These are phyloP conservation scores for Chlorodrepanis virens DNA, from an alignment of 2,113 vertebrate genomes.

Conservation along the genomic window DNA sequence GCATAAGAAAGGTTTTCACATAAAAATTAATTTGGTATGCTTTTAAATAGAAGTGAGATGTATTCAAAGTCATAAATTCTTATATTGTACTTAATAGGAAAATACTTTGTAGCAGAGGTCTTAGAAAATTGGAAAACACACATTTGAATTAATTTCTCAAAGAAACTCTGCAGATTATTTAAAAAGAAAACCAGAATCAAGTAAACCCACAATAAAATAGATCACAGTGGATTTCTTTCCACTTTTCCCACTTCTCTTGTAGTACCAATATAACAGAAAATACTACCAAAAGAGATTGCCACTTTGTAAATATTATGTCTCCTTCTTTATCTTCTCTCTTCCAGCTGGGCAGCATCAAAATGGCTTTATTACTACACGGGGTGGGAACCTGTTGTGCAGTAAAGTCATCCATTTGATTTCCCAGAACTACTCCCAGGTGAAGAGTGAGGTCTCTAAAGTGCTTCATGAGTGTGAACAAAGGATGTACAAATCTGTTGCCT, in stretches of 20 bases:
- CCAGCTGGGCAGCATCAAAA: slow-evolving; percentile 64
- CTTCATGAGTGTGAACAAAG: slow-evolving; percentile 76
- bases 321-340: slow-evolving; percentile 22
- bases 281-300: neutral
- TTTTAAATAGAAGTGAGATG: neutral
- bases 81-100: neutral
- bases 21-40: neutral
- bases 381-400: slow-evolving; percentile 81
- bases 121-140: neutral
- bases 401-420: slow-evolving; percentile 84
- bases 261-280: neutral
- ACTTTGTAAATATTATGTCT: neutral
- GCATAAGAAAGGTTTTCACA: neutral
- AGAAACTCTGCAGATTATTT: neutral
- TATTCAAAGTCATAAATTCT: neutral
- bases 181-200: neutral
- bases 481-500: slow-evolving; percentile 76
- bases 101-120: neutral
- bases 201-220: neutral
- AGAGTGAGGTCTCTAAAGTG: slow-evolving; percentile 58
- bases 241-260: neutral
- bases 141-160: neutral
- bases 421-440: neutral
- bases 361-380: slow-evolving; percentile 76
- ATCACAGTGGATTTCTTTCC: neutral